Evolutionary conservation across 2,113 vertebrate genomes (phyloP).

Genomic region (Clarias magur): DNA sequence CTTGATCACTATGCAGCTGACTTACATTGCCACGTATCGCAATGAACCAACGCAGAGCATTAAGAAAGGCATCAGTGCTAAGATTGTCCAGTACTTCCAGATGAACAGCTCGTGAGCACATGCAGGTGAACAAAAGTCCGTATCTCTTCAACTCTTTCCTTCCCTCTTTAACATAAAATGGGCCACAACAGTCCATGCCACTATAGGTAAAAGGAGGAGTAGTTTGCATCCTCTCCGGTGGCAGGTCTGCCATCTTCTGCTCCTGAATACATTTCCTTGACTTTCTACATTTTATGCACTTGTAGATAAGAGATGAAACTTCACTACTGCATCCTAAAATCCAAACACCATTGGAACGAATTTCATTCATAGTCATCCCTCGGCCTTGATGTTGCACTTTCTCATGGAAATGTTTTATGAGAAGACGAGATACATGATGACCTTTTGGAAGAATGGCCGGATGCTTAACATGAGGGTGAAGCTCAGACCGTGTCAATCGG

Average conservation of each 20-base stretch:
- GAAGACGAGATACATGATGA: too few relatives aligned
- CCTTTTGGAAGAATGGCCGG: too few relatives aligned
- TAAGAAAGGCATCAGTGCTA: slow-evolving; percentile 11
- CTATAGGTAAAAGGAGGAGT: neutral
- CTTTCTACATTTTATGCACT: slow-evolving; percentile 9
- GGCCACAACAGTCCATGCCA: neutral
- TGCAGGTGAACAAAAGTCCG: neutral
- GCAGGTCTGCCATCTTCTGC: slow-evolving; percentile 17
- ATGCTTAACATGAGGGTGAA: too few relatives aligned
- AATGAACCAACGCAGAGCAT: slow-evolving; percentile 6
- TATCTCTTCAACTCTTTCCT: neutral
- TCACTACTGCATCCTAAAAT: slow-evolving; percentile 20
- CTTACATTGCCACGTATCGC: neutral
- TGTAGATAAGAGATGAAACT: slow-evolving; percentile 20
- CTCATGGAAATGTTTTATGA: too few relatives aligned
- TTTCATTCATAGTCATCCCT: too few relatives aligned
- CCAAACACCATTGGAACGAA: too few relatives aligned
- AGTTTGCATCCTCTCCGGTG: neutral
- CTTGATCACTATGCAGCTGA: slow-evolving; percentile 18
- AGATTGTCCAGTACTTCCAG: slow-evolving; percentile 19
- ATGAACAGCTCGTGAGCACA: slow-evolving; percentile 19
- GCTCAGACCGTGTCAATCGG: too few relatives aligned
- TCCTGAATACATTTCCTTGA: neutral
- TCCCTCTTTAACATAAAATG: neutral
- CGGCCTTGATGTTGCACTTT: too few relatives aligned